Conservation (phyloP, 2,888 invertebrate species). For the Eupithecia pulchellata region DNA sequence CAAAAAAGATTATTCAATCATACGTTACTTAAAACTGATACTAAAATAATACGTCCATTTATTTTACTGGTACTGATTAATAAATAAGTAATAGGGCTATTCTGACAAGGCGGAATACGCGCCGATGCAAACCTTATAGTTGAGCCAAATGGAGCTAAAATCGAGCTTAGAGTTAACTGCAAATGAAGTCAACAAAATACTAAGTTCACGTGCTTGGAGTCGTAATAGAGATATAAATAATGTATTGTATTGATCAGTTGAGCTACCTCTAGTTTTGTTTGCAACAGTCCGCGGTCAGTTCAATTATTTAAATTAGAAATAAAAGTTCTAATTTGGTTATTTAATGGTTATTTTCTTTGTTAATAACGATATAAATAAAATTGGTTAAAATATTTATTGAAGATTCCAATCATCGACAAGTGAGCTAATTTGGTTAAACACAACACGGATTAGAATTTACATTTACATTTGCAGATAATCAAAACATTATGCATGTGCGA, state of each 20-base stretch:
- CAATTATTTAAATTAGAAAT: no score
- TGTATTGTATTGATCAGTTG: no score
- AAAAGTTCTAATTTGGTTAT: no score
- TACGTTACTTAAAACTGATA: neutral
- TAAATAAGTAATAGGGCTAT: neutral
- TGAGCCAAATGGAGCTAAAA: neutral
- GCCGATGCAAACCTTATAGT: neutral
- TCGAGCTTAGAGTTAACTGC: neutral
- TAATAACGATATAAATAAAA: no score
- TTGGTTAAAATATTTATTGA: no score
- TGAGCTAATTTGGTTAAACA: neutral
- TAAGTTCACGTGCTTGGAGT: neutral
- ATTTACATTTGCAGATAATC: neutral
- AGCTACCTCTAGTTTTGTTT: no score
- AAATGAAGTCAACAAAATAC: neutral
- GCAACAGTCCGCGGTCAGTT: no score
- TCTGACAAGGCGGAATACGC: neutral
- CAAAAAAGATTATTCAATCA: neutral
- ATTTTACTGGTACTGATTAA: conserved; percentile 22
- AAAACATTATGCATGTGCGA: no score
- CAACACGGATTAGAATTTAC: neutral
- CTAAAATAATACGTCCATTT: conserved; percentile 15
- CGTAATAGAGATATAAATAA: neutral
- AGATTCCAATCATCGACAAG: neutral
- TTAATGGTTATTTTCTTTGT: no score